phyloP scores from a whole-genome alignment of 1,140 invertebrate species.

The Dreissena polymorpha region DNA sequence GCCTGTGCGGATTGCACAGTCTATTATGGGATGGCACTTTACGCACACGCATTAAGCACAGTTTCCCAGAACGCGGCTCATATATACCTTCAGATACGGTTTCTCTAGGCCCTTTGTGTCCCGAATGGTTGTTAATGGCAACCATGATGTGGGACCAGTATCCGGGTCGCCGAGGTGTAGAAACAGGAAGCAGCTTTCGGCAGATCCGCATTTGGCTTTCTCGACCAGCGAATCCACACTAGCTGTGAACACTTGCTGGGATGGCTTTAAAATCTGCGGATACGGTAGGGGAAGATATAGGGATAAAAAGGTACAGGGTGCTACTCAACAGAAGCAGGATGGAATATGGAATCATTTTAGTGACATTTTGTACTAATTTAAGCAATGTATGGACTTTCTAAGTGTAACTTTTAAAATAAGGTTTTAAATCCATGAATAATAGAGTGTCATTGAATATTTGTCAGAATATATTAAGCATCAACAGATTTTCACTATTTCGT shows the following conservation, averaged over 20 bases:
- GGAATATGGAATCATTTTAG: background rate
- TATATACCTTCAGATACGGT: constrained; percentile 60
- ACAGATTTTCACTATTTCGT: no score
- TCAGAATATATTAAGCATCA: no score
- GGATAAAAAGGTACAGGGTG: background rate
- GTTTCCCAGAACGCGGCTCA: no score
- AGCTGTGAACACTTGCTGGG: constrained; percentile 56
- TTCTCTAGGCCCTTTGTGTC: constrained; percentile 52
- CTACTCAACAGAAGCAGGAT: background rate
- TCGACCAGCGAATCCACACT: constrained; percentile 47
- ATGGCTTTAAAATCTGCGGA: constrained; percentile 56
- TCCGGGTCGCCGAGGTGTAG: constrained; percentile 54
- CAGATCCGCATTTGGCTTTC: constrained; percentile 47
- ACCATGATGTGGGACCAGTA: constrained; percentile 50
- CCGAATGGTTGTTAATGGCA: constrained; percentile 59
- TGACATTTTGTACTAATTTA: background rate
- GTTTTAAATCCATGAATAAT: background rate
- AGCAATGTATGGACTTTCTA: background rate
- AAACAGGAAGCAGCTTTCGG: constrained; percentile 61
- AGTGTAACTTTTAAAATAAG: background rate
- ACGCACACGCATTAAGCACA: no score
- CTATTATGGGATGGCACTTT: no score
- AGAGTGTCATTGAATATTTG: no score
- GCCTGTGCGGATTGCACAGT: no score
- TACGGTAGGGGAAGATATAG: background rate